Evolutionary conservation across 53 echinoderm and acorn worm species (phyloP), one percentile per base, ranked within the genome.

Genomic region (Pentamera pediparva): DNA sequence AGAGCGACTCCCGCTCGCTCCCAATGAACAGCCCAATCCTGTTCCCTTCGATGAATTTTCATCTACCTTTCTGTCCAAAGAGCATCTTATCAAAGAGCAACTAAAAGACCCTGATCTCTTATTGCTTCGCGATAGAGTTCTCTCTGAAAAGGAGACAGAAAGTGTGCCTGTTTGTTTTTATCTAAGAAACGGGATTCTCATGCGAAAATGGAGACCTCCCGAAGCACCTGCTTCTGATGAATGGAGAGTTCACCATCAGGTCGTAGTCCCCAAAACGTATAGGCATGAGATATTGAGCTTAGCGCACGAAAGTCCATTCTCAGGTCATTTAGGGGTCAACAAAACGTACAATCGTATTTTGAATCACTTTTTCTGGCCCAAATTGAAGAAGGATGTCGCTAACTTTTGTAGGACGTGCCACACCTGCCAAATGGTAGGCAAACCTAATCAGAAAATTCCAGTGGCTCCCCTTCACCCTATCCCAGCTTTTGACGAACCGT

Each of bases 361-460:
- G 72, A 60, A 65, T 7, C 77, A 89, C 65, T 89, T 89, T 26
- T 89, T 55, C 32, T 85, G 84, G 84, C 81, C 89, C 5, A 61
- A 38, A 18, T 6, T 89, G 5, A 29, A 54, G 54, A 32, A 47
- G n/a, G 62, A 70, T 84, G 84, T 88, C 2, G 54, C 67, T 1
- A 32, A 80, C 6, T 84, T 73, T 57, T 89, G 81, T 71, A 59
- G 43, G 18, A 64, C 89, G 24, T 89, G 89, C 81, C 81, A 76
- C 19, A 37, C 56, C 3, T 89, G 89, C 39, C 89, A 89, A 37
- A 26, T 89, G 41, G 75, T 79, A 11, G 85, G 74, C 9, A 85
- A 79, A 50, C 75, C 79, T 43, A 85, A 85, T 32, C 76, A 79
- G 26, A 79, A 62, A 9, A 63, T 85, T 18, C 85, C 79, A n/a